Percentiles rank a stretch among this genome's conserved stretches.
Evolutionary conservation across 1,140 invertebrate genomes (phyloP).

Genomic region (Asobara japonica): DNA sequence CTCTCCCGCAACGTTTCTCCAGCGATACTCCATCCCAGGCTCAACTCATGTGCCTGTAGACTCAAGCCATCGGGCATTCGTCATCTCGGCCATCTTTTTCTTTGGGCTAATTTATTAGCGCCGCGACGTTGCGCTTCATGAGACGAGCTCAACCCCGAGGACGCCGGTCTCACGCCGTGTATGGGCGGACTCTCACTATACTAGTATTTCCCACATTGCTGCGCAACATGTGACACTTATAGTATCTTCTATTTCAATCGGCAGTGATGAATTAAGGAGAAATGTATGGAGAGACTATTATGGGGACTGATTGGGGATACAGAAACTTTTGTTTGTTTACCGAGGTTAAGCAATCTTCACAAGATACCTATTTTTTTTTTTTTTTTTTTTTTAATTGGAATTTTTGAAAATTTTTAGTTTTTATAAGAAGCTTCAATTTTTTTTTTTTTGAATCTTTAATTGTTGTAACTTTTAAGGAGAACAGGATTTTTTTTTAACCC

Average conservation of each 20-base stretch:
- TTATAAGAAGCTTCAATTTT: too few species aligned
- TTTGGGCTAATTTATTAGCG: constrained; percentile 62
- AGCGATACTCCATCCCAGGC: constrained; percentile 7
- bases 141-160: constrained; percentile 27
- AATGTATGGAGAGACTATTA: too few species aligned
- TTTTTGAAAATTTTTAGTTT: too few species aligned
- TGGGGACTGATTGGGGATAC: too few species aligned
- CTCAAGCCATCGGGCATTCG: constrained; percentile 60
- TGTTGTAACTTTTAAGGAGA: too few species aligned
- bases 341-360: too few species aligned
- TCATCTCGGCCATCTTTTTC: constrained; percentile 61
- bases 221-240: constrained; percentile 3
- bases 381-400: too few species aligned
- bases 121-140: constrained; percentile 42
- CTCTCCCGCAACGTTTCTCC: constrained; percentile 41
- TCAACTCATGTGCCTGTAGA: constrained; percentile 26
- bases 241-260: not conserved
- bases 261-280: not conserved
- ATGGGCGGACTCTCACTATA: not conserved
- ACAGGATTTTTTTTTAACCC: too few species aligned
- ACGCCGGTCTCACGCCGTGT: constrained; percentile 34
- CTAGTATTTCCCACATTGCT: not conserved
- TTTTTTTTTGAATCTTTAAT: too few species aligned
- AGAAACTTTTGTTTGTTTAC: too few species aligned
- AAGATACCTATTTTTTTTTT: too few species aligned